Evolutionary conservation across 2,888 invertebrate species (phyloP), one percentile per base, ranked within the genome.

Genomic region (Amorpha juglandis): DNA sequence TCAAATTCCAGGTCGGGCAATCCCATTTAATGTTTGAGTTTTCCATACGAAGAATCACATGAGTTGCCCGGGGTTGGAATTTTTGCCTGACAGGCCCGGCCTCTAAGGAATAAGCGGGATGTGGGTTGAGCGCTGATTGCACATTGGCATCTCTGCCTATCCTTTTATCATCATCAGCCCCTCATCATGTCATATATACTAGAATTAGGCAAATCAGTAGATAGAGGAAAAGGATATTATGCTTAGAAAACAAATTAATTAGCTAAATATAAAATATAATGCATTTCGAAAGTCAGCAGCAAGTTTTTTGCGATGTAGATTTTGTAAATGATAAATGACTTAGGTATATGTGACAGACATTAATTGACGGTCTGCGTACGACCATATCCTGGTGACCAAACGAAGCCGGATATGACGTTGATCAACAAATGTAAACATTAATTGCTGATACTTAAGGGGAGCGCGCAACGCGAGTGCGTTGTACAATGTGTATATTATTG

Each of bases 371-470:
- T 16, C 38, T 38, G 38, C 3, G 19, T 16, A 63, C 47, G 21
- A 33, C 16, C 42, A 52, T 51, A 33, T 58, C 45, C 52, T 58
- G 64, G 51, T 67, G 64, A 51, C 64, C 62, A 51, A 50, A 52
- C 21, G 27, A 9, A 66, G 62, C 45, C 68, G 65, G 68, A 68
- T 65, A 50, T 63, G 52, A 58, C 53, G 58, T 51, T 19, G 63
- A 72, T 70, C 72, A 75, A 72, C 72, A 75, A 72, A 73, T 72
- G 67, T 69, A 68, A 72, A 68, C 69, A 71, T 71, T 67, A 67
- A 69, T 69, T 63, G 69, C 66, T 42, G 63, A 67, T 70, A 65
- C 71, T 76, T 70, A 70, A 68, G 64, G 27, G 69, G 67, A 70
- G 65, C 55, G 69, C 70, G 65, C 58, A 65, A 62, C 65, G 64